Evolutionary conservation across 2,797 vertebrate species (phyloP).

Genomic region (Petrocephalus schoutedeni): DNA sequence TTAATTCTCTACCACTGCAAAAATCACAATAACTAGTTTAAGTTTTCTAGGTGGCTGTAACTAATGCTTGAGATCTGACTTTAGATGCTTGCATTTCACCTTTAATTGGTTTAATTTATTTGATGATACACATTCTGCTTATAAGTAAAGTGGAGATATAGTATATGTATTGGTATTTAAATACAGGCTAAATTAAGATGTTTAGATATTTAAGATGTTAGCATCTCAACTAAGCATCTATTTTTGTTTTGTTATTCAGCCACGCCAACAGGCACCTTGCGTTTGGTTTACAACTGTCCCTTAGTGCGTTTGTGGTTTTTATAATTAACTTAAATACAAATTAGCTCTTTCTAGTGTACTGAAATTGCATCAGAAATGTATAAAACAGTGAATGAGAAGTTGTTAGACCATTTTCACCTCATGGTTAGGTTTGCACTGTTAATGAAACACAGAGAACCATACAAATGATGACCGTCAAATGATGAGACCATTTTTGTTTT

Average conservation of each 20-base stretch:
- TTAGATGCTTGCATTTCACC: neutral
- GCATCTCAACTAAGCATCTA: too few relatives aligned
- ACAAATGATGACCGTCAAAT: neutral
- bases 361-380: neutral
- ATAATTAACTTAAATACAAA: neutral
- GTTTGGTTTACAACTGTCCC: neutral
- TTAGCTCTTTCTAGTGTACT: too few relatives aligned
- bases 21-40: neutral
- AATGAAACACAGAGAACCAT: neutral
- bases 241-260: neutral
- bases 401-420: neutral
- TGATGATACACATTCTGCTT: neutral
- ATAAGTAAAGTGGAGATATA: neutral
- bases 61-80: neutral
- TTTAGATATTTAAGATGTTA: neutral
- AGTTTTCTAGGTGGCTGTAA: neutral
- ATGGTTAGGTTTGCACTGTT: neutral
- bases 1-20: neutral
- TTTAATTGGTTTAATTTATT: neutral
- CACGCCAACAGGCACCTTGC: neutral
- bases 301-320: neutral
- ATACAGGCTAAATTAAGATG: neutral
- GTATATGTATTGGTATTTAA: neutral
- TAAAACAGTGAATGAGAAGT: neutral
- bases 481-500: neutral